Conservation (phyloP, 2,797 vertebrate genomes). For the Tenualosa ilisha region DNA sequence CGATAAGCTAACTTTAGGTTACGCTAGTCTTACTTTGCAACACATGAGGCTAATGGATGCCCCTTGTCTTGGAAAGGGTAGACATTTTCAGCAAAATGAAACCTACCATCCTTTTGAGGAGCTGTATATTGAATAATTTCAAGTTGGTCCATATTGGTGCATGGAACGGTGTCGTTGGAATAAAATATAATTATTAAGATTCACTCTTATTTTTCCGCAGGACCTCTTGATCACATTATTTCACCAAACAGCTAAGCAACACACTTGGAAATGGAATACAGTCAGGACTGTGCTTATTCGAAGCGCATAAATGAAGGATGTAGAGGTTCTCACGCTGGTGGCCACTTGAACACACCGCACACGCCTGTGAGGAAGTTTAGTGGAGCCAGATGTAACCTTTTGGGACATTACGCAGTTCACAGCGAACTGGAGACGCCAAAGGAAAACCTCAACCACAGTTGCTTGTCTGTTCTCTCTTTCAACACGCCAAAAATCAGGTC, state of each 20-base stretch:
- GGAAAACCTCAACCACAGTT: conserved; percentile 59
- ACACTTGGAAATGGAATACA: conserved; percentile 15
- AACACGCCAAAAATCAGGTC: conserved; percentile 43
- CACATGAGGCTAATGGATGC: neutral
- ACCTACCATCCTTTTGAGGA: too few species aligned
- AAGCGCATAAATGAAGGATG: neutral
- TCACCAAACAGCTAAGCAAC: neutral
- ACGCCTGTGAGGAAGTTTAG: neutral
- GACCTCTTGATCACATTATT: neutral
- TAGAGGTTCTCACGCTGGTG: neutral
- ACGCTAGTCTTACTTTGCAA: neutral
- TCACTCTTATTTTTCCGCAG: neutral
- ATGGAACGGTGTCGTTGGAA: too few species aligned
- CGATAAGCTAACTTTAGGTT: neutral
- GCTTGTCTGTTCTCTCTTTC: conserved; percentile 53
- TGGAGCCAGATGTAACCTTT: neutral
- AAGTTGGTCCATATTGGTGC: too few species aligned
- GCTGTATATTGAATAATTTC: too few species aligned
- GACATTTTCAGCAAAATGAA: too few species aligned
- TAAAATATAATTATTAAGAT: neutral
- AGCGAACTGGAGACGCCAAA: conserved; percentile 62
- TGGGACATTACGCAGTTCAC: conserved; percentile 47
- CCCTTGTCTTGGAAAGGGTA: neutral
- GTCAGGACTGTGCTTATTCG: neutral
- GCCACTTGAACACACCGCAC: neutral